Conservation (phyloP, 1,140 invertebrate genomes). For the Xylocopa sonorina region DNA sequence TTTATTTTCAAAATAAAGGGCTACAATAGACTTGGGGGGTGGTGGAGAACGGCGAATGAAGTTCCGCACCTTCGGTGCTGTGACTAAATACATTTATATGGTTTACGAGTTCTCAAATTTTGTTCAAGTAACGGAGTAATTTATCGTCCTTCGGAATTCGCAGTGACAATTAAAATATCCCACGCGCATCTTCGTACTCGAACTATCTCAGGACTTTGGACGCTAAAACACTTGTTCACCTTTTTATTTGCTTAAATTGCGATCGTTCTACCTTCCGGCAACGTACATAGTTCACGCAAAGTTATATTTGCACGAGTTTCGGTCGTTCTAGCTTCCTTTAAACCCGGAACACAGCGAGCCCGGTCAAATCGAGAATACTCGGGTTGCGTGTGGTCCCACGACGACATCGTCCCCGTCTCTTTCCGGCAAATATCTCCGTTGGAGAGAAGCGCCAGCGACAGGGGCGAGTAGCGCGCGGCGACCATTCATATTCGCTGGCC, state of each 20-base stretch:
- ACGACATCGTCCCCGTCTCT: not conserved
- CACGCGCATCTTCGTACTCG: too few relatives aligned
- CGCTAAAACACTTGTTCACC: too few relatives aligned
- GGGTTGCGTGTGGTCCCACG: constrained; percentile 41
- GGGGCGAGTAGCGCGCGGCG: not conserved
- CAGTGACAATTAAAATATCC: too few relatives aligned
- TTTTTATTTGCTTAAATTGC: too few relatives aligned
- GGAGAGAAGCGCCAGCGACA: constrained; percentile 12
- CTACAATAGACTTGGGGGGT: too few relatives aligned
- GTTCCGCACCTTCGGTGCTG: too few relatives aligned
- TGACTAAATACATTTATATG: too few relatives aligned
- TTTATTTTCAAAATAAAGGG: not conserved
- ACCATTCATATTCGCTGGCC: constrained; percentile 45
- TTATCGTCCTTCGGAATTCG: too few relatives aligned
- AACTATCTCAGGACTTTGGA: too few relatives aligned
- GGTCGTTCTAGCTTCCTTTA: not conserved
- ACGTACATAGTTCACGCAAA: not conserved
- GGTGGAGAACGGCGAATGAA: too few relatives aligned
- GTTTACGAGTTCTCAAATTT: too few relatives aligned
- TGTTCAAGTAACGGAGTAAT: too few relatives aligned
- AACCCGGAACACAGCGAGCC: not conserved
- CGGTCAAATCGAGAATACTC: constrained; percentile 17
- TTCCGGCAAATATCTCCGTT: constrained; percentile 47
- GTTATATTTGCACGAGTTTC: not conserved
- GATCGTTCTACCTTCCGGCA: not conserved